These are phyloP conservation scores for Stenolophus ochropezus DNA, from an alignment of 2,888 invertebrate species.

Conservation along the genomic window DNA sequence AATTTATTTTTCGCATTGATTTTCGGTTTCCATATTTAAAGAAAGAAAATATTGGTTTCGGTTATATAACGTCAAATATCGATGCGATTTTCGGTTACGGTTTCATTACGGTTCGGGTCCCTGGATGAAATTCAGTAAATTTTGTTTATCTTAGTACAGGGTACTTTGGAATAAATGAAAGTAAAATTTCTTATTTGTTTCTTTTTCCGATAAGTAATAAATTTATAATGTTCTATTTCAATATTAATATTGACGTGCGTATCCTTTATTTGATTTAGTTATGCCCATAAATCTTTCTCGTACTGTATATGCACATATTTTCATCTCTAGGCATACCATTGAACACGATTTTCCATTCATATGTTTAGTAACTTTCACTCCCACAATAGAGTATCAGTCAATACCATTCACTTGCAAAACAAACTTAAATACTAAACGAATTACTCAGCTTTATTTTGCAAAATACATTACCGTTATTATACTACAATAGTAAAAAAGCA, in stretches of 20 bases:
- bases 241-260: neutral
- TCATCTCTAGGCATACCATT: neutral
- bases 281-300: neutral
- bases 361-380: neutral
- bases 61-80: too few species aligned
- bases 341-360: neutral
- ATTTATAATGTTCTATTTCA: neutral
- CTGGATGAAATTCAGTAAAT: too few species aligned
- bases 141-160: too few species aligned
- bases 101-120: too few species aligned
- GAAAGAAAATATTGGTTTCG: too few species aligned
- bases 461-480: neutral
- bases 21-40: too few species aligned
- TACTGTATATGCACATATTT: neutral
- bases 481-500: too few species aligned
- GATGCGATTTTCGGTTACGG: too few species aligned
- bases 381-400: neutral
- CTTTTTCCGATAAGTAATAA: neutral
- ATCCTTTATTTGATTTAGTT: neutral
- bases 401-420: neutral
- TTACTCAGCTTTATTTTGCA: neutral
- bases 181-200: too few species aligned
- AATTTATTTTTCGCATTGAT: too few species aligned
- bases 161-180: too few species aligned
- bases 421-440: neutral